These are phyloP conservation scores for Potamilus streckersoni DNA, from an alignment of 1,140 invertebrate species.

Conservation along the genomic window DNA sequence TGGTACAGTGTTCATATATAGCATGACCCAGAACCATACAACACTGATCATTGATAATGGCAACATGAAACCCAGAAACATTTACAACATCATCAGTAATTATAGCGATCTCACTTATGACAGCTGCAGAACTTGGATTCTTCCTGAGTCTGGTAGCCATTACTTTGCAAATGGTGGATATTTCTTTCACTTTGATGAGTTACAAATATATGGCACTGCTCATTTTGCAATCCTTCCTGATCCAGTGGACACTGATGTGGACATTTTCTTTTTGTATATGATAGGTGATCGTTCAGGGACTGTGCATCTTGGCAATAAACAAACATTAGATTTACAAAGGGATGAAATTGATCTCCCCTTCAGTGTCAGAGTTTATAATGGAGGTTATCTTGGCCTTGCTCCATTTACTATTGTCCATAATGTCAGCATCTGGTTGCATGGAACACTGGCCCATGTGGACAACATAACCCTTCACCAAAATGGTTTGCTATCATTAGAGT, in stretches of 20 bases:
- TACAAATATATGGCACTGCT: constrained; percentile 54
- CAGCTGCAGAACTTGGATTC: constrained; percentile 53
- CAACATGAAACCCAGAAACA: constrained; percentile 39
- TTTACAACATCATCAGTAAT: constrained; percentile 42
- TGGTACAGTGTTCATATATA: constrained; percentile 55
- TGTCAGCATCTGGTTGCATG: constrained; percentile 54
- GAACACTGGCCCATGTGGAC: constrained; percentile 46
- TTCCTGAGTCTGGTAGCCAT: constrained; percentile 50
- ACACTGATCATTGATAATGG: constrained; percentile 55
- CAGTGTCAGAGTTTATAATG: constrained; percentile 49
- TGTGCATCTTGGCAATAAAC: constrained; percentile 48
- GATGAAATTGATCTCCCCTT: constrained; percentile 56
- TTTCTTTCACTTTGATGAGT: constrained; percentile 50
- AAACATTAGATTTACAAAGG: constrained; percentile 50
- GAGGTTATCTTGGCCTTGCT: constrained; percentile 48
- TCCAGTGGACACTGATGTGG: constrained; percentile 36
- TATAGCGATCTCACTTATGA: constrained; percentile 47
- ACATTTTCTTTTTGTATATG: constrained; percentile 53
- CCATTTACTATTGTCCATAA: constrained; percentile 49
- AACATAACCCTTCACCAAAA: constrained; percentile 54
- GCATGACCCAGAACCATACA: constrained; percentile 50
- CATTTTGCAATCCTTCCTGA: constrained; percentile 52
- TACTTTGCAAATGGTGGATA: constrained; percentile 45
- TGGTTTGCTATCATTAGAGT: constrained; percentile 44
- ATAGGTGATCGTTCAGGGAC: constrained; percentile 57